A percentile compares a stretch with the other conserved stretches of the same genome.
Evolutionary conservation across 2,113 vertebrate species (phyloP).

Genomic region (Naja naja): DNA sequence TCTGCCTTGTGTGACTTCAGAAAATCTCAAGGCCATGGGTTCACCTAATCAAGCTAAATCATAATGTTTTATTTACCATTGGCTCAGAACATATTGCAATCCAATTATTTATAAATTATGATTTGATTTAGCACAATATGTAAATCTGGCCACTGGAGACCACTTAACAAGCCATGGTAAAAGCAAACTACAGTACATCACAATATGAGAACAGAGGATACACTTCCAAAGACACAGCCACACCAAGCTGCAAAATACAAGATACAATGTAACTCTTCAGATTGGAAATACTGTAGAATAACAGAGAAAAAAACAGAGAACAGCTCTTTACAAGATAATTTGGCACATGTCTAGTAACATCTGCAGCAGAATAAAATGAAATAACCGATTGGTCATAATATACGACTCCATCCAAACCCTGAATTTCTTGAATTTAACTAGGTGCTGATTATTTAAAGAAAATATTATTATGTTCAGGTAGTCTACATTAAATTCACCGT

Average conservation of each 20-base stretch:
- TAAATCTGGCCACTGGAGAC: not conserved
- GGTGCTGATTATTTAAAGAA: not conserved
- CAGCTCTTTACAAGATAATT: not conserved
- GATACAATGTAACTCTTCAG: not conserved
- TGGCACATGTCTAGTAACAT: not conserved
- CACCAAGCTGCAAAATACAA: not conserved
- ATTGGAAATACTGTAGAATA: not conserved
- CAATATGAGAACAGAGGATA: not conserved
- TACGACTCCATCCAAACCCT: not conserved
- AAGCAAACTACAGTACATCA: not conserved
- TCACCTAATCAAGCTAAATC: not conserved
- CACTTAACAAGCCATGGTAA: not conserved
- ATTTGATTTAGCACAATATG: not conserved
- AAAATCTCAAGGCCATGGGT: slow-evolving; percentile 14
- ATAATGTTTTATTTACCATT: not conserved
- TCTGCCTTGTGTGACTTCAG: not conserved
- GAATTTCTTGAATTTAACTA: slow-evolving; percentile 31
- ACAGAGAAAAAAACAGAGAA: not conserved
- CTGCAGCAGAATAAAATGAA: not conserved
- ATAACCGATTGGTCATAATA: not conserved
- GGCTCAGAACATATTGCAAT: not conserved
- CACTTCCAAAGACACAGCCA: not conserved
- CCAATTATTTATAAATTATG: not conserved
- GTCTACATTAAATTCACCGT: not conserved
- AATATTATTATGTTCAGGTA: not conserved